These are phyloP conservation scores for Chelonus formosanus DNA, from an alignment of 2,888 invertebrate genomes.

Conservation along the genomic window DNA sequence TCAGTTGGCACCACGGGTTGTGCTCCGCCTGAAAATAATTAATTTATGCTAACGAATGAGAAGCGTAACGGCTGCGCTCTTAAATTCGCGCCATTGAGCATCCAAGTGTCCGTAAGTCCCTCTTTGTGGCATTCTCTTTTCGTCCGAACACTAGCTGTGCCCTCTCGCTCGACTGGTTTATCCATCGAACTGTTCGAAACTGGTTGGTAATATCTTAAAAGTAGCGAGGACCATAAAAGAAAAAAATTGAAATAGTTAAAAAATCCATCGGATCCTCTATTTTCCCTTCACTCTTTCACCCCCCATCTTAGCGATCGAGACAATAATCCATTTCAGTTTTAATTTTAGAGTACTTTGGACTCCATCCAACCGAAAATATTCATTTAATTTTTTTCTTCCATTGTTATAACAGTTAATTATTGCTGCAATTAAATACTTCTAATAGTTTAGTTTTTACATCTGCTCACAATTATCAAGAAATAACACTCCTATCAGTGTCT, in stretches of 20 bases:
- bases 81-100: slow-evolving; percentile 64
- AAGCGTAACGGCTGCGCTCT: slow-evolving; percentile 63
- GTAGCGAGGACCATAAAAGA: slow-evolving; percentile 28
- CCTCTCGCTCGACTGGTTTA: slow-evolving; percentile 57
- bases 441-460: no score
- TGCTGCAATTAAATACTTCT: no score
- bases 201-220: slow-evolving; percentile 49
- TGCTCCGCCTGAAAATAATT: slow-evolving; percentile 57
- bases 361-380: no score
- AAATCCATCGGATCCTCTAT: no score
- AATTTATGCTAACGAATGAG: slow-evolving; percentile 64
- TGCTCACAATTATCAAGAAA: no score
- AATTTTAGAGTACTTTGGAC: no score
- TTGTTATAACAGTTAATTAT: no score
- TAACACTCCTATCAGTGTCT: no score
- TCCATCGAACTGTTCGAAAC: slow-evolving; percentile 60
- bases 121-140: slow-evolving; percentile 44
- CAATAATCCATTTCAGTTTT: no score
- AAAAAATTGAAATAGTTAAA: slow-evolving; percentile 22
- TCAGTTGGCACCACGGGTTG: slow-evolving; percentile 46
- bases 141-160: slow-evolving; percentile 26
- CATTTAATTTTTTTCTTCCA: no score
- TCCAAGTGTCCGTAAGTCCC: slow-evolving; percentile 61
- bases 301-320: no score
- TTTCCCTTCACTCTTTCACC: no score